Evolutionary conservation across 2,888 invertebrate genomes (phyloP), one percentile per base, ranked within the genome.

Genomic region (Rhagophthalmus giganteus): DNA sequence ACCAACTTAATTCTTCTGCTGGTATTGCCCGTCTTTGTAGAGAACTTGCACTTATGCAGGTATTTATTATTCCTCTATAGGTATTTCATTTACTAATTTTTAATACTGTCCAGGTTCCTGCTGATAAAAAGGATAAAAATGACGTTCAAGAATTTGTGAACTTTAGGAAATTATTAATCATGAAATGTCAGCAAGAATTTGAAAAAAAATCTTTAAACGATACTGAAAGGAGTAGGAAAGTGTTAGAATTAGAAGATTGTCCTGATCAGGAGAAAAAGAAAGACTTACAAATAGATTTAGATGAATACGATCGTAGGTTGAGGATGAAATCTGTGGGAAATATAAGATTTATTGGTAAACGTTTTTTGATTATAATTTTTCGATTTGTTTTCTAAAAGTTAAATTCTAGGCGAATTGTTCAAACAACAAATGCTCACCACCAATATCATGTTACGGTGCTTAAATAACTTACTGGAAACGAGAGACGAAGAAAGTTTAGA

Each of bases 1-100:
- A 94, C 74, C 96, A 97, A 73, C 96, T 96, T 0, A 91, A 86
- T 64, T 97, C 94, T 73, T 91, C 94, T 8, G 87, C 87, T 41
- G 90, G 91, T 0, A 97, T 96, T 78, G 95, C 96, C 1, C 81
- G 84, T 31, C 86, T 97, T 82, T 91, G 91, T 67, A 81, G 84
- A 66, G 84, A 87, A 67, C 76, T 92, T 31, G 79, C 81, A 12
- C 69, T 74, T 61, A 79, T 87, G 64, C 83, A 84, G 79, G 87
- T 88, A 63, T 59, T 10, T 27, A 26, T 39, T 13, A 9, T 10
- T 31, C 8, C 15, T 10, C 10, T 28, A n/a, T 40, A 27, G 26
- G 7, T 27, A 3, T 12, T 3, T 13, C 9, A 7, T 16, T 20
- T 2, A n/a, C 6, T 15, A 34, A 9, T 6, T 3, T 2, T 16